Evolutionary conservation across 2,113 vertebrate genomes (phyloP).

Genomic region (Protomyctophum bolini): DNA sequence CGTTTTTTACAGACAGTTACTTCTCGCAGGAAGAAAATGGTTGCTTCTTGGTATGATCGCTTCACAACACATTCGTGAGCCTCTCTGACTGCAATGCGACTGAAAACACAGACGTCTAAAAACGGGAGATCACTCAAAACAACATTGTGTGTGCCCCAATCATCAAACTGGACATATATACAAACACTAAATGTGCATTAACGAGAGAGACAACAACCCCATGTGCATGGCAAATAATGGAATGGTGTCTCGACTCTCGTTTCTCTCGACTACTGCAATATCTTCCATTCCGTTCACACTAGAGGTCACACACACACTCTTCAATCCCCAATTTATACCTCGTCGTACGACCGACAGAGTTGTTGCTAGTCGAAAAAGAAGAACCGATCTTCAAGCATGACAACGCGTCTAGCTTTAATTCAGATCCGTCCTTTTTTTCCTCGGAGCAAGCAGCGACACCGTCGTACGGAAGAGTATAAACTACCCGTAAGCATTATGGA

Average conservation of each 20-base stretch:
- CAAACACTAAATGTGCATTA: too few species aligned
- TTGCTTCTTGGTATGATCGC: slow-evolving; percentile 59
- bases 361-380: too few species aligned
- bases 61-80: slow-evolving; percentile 64
- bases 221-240: slow-evolving; percentile 41
- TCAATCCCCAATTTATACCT: too few species aligned
- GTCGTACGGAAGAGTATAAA: too few species aligned
- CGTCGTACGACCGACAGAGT: too few species aligned
- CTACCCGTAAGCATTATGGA: slow-evolving; percentile 21
- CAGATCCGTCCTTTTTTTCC: too few species aligned
- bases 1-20: slow-evolving; percentile 12
- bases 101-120: slow-evolving; percentile 50
- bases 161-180: not conserved
- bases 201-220: not conserved
- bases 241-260: slow-evolving; percentile 47
- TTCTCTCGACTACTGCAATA: slow-evolving; percentile 54
- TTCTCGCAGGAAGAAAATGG: slow-evolving; percentile 75
- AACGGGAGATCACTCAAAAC: slow-evolving; percentile 13
- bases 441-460: too few species aligned
- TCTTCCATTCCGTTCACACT: slow-evolving; percentile 52
- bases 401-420: too few species aligned
- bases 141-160: slow-evolving; percentile 11
- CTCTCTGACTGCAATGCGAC: slow-evolving; percentile 79
- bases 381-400: too few species aligned
- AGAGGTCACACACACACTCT: too few species aligned